Evolutionary conservation across 2,113 vertebrate species (phyloP), one percentile per base, ranked within the genome.

Genomic region (Gymnobelideus leadbeateri): DNA sequence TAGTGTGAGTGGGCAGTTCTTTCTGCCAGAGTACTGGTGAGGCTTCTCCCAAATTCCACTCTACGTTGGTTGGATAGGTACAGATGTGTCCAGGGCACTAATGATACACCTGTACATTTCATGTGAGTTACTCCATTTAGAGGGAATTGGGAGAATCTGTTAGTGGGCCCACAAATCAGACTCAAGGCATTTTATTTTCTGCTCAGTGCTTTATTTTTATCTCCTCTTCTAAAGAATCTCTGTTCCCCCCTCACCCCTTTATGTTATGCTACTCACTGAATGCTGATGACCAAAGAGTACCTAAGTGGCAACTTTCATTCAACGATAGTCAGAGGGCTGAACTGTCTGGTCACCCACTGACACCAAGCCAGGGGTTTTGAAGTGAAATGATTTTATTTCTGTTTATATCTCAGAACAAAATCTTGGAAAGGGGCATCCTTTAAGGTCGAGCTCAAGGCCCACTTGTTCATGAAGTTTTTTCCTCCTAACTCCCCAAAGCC

Each of bases 141-240:
- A 97, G 55, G 96, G 52, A 93, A 89, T 95, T 2, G 0, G 96
- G 93, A 97, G 12, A 55, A 98, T 98, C 93, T 94, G 98, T 98
- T 97, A 98, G 95, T 19, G 3, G 97, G 94, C 95, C 97, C 97
- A 97, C 94, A 97, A 94, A 96, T 97, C 8, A 98, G 97, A 98
- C 98, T 98, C 96, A 97, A 98, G 98, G 98, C 98, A 95, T 98
- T 98, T 98, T 98, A 97, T 97, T 98, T 98, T 97, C 96, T 98
- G 96, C 97, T 98, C 94, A n/a, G 4, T n/a, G 96, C 97, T 96
- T 97, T 92, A 49, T 97, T 99, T 98, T 98, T 93, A 68, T 98
- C 98, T 98, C 95, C 94, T 96, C 95, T 98, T 98, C 97, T 97
- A 94, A 90, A 98, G 98, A 97, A 97, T 68, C 98, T 95, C 96